Conservation (phyloP, 2,797 vertebrate species). For the Pagetopsis macropterus region DNA sequence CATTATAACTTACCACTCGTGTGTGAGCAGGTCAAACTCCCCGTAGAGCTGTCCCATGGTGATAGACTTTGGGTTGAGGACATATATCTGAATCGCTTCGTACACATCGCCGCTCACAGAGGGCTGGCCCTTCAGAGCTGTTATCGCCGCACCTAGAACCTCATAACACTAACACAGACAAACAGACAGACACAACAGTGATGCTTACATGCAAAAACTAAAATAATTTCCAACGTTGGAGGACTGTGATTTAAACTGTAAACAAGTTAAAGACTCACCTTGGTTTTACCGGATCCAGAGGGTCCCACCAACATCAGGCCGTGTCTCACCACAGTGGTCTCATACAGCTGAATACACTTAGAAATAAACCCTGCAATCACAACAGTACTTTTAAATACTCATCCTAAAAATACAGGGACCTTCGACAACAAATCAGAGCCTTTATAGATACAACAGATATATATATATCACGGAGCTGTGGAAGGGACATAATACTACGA, state of each 20-base stretch:
- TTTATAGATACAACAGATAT: no score
- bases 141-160: slow-evolving; percentile 89
- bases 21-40: slow-evolving; percentile 92
- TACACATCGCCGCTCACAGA: slow-evolving; percentile 90
- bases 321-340: slow-evolving; percentile 91
- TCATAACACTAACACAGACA: slow-evolving; percentile 87
- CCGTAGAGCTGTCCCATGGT: slow-evolving; percentile 97
- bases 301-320: slow-evolving; percentile 95
- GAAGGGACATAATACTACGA: no score
- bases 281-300: slow-evolving; percentile 93
- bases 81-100: slow-evolving; percentile 85
- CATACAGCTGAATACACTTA: slow-evolving; percentile 94
- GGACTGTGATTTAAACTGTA: not conserved
- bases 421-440: no score
- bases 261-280: slow-evolving; percentile 75
- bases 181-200: no score
- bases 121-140: slow-evolving; percentile 87
- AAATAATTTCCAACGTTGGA: not conserved
- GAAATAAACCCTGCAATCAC: slow-evolving; percentile 86
- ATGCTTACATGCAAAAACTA: not conserved
- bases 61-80: slow-evolving; percentile 95
- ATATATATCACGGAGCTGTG: no score
- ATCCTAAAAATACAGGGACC: not conserved
- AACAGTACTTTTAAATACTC: slow-evolving; percentile 8
- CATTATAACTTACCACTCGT: slow-evolving; percentile 88